phyloP scores from a whole-genome alignment of 2,113 vertebrate species.

The Panthera uncia region DNA sequence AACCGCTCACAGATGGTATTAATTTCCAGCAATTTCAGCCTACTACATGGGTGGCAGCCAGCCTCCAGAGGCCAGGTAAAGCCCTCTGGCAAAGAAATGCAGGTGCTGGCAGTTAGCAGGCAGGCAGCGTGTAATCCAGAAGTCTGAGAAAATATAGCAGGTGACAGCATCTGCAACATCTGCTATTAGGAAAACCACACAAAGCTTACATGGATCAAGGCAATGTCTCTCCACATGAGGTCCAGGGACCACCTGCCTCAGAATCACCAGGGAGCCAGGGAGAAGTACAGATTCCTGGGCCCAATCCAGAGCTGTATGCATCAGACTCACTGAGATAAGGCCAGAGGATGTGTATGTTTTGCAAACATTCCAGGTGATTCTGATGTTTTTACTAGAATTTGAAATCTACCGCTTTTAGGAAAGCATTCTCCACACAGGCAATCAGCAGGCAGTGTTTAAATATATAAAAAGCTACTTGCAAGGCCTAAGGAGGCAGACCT shows the following conservation, averaged over 20 bases:
- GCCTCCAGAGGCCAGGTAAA: neutral
- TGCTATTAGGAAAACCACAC: neutral
- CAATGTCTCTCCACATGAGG: neutral
- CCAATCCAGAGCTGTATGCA: neutral
- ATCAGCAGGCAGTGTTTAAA: conserved; percentile 15
- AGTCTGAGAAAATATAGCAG: neutral
- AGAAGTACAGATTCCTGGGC: neutral
- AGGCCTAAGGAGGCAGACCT: neutral
- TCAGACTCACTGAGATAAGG: neutral
- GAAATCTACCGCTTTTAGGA: conserved; percentile 9
- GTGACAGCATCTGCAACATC: neutral
- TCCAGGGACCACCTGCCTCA: neutral
- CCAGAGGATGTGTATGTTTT: neutral
- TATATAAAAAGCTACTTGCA: neutral
- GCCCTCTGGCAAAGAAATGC: neutral
- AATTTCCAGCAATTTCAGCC: neutral
- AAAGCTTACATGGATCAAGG: neutral
- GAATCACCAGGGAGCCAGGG: neutral
- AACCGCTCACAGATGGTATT: neutral
- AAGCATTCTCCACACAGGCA: neutral
- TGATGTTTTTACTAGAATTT: neutral
- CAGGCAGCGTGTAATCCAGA: neutral
- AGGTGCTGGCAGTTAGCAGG: neutral
- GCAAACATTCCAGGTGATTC: neutral
- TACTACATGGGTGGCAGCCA: neutral